These are phyloP conservation scores for Hycleus phaleratus DNA, from an alignment of 1,140 invertebrate species.

Conservation along the genomic window DNA sequence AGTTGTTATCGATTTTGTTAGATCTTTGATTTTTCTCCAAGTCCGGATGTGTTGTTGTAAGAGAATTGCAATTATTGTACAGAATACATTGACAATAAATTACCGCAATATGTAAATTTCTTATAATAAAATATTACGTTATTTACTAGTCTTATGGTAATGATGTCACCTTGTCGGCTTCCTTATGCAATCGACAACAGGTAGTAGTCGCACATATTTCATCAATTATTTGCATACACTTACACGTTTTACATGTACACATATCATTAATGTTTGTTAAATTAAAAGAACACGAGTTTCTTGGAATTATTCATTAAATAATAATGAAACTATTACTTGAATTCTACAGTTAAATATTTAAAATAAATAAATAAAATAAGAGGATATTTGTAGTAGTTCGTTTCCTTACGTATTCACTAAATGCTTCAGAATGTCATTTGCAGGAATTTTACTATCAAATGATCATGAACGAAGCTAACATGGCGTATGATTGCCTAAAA, in stretches of 20 bases:
- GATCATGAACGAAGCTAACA: slow-evolving; percentile 31
- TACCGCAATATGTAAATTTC: slow-evolving; percentile 9
- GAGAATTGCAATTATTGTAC: too few relatives aligned
- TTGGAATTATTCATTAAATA: slow-evolving; percentile 12
- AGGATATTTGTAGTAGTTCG: not conserved
- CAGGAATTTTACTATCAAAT: slow-evolving; percentile 42
- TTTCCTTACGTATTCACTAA: slow-evolving; percentile 14
- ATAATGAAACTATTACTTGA: slow-evolving; percentile 5
- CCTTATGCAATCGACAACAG: slow-evolving; percentile 3
- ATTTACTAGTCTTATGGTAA: slow-evolving; percentile 4
- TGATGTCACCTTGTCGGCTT: slow-evolving; percentile 4
- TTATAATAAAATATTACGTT: slow-evolving; percentile 1
- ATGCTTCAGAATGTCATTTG: slow-evolving; percentile 33
- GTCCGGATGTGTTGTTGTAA: too few relatives aligned
- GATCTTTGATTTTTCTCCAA: too few relatives aligned
- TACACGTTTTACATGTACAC: slow-evolving; percentile 2
- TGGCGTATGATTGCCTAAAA: slow-evolving; percentile 38
- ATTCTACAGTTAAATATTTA: not conserved
- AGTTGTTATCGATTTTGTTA: too few relatives aligned
- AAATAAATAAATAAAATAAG: not conserved
- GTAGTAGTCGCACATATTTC: slow-evolving; percentile 5
- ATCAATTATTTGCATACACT: slow-evolving; percentile 16
- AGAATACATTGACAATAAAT: slow-evolving; percentile 10
- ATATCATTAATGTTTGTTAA: not conserved
- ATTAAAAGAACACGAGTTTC: slow-evolving; percentile 19